phyloP scores from a whole-genome alignment of 37 sponge, comb jelly and placozoan species.

The Petrosia ficiformis region DNA sequence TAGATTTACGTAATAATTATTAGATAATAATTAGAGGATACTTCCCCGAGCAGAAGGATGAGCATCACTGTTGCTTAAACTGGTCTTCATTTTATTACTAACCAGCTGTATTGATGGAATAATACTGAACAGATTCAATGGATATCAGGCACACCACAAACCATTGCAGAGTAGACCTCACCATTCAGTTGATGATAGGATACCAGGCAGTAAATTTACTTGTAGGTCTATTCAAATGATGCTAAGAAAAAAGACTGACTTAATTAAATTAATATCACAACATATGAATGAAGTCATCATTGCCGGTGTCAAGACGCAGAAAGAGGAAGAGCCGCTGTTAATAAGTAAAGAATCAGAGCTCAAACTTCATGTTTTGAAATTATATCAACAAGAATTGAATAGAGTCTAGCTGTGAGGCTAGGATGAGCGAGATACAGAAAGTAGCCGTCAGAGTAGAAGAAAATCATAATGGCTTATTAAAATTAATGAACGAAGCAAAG shows the following conservation, averaged over 20 bases:
- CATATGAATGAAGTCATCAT: not conserved
- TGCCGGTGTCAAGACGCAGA: not conserved
- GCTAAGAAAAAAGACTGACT: constrained; percentile 30
- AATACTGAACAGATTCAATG: too few species aligned
- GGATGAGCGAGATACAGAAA: constrained; percentile 54
- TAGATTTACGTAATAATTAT: too few species aligned
- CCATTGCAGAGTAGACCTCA: too few species aligned
- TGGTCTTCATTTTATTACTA: too few species aligned
- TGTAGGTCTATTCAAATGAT: constrained; percentile 28
- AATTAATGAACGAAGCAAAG: constrained; percentile 49
- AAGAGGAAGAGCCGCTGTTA: not conserved
- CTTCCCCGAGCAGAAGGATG: too few species aligned
- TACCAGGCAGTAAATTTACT: constrained; percentile 34
- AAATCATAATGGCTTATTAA: constrained; percentile 50
- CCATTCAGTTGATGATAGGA: too few species aligned
- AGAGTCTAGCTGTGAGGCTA: constrained; percentile 37
- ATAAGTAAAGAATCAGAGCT: constrained; percentile 8
- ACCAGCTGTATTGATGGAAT: too few species aligned
- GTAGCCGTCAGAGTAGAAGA: constrained; percentile 55
- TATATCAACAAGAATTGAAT: constrained; percentile 66
- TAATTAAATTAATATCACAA: constrained; percentile 18
- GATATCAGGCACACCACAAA: too few species aligned
- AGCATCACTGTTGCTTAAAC: too few species aligned
- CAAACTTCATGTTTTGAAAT: constrained; percentile 39
- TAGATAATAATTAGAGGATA: too few species aligned